A percentile compares a stretch with the other conserved stretches of the same genome.
Conservation (phyloP, 2,797 vertebrate species). For the Vipera ursinii region DNA sequence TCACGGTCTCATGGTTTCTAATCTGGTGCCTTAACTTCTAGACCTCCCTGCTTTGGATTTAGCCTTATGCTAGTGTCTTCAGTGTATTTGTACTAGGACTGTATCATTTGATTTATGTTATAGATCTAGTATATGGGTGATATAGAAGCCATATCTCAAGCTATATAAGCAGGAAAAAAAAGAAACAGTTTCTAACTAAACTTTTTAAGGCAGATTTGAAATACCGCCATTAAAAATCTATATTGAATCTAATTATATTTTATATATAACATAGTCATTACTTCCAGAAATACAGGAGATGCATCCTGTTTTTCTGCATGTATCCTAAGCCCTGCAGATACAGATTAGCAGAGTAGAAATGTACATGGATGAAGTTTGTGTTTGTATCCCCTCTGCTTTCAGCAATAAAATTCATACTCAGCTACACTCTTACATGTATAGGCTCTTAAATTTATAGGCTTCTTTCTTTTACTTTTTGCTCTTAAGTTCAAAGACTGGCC, state of each 20-base stretch:
- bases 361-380: not conserved
- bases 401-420: not conserved
- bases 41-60: not conserved
- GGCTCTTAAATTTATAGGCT: not conserved
- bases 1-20: not conserved
- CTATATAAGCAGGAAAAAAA: not conserved
- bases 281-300: not conserved
- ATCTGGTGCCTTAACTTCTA: not conserved
- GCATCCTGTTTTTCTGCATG: not conserved
- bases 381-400: not conserved
- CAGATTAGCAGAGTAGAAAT: not conserved
- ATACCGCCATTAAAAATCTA: not conserved
- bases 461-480: not conserved
- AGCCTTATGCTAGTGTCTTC: not conserved
- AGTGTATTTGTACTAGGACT: not conserved
- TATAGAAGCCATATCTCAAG: not conserved
- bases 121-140: not conserved
- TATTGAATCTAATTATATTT: not conserved
- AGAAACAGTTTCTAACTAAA: no score
- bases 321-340: not conserved
- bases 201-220: not conserved
- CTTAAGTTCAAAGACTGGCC: not conserved
- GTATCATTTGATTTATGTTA: not conserved
- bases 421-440: not conserved
- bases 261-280: not conserved